Base-by-base conservation (phyloP, 2,888 invertebrate genomes). In the Andrena camellia region DNA sequence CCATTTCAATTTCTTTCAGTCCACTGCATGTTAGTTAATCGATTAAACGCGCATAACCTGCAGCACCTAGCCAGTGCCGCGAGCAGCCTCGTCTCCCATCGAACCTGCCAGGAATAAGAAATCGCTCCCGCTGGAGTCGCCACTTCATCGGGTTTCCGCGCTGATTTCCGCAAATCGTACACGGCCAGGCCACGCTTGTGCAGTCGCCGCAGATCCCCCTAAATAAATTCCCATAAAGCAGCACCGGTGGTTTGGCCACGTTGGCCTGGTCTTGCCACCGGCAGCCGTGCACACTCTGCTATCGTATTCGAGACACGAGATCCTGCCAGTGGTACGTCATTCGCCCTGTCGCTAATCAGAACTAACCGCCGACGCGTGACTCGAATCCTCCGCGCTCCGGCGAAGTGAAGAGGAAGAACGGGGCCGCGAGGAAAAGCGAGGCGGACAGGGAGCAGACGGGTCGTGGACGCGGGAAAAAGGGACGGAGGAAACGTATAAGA, bases 341-440 rank as follows among this genome's bases (percentile, higher is more conserved):
- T 93, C 93, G 93, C 90, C 90, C 92, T 88, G 91, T 90, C 92
- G 93, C 94, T 94, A 94, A 94, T 94, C 94, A 94, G 94, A 94
- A 94, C 94, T 94, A 94, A 94, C 93, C 92, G 94, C 90, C 90
- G 91, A 90, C 90, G 91, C 94, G 94, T 94, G 94, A 92, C 88
- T 83, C 76, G 94, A 92, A 91, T 94, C 78, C 67, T 33, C 60
- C 64, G 82, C 66, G 86, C 87, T 66, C 17, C 81, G 89, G 74
- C 83, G 81, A 84, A 89, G 87, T 85, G 90, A 88, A 81, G 84
- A 86, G 83, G 83, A 83, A 74, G 84, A 73, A 72, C 63, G 76
- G 60, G 78, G 73, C 26, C 75, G 68, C 73, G 73, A 77, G 69
- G 23, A 67, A 26, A 35, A 26, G 57, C 69, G 62, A 52, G 48